These are phyloP conservation scores for Tetanocera ferruginea DNA, from an alignment of 2,888 invertebrate genomes.

Conservation along the genomic window DNA sequence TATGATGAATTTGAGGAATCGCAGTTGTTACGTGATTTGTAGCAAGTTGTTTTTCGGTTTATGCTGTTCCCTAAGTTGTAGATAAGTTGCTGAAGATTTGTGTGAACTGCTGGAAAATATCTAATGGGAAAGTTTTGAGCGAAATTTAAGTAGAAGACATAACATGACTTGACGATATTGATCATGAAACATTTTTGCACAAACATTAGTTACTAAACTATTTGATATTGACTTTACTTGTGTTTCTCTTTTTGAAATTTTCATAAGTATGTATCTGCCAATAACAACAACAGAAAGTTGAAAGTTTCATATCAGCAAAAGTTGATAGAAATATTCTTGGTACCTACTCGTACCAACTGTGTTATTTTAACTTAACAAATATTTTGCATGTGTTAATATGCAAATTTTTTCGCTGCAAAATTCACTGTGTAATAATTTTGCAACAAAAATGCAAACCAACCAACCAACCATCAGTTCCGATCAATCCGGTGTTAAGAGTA, in stretches of 20 bases:
- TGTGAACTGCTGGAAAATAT: not conserved
- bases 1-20: slow-evolving; percentile 14
- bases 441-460: not conserved
- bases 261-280: not conserved
- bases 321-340: too few relatives aligned
- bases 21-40: slow-evolving; percentile 15
- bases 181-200: not conserved
- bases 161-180: slow-evolving; percentile 13
- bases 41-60: not conserved
- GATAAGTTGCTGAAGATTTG: slow-evolving; percentile 13
- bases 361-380: slow-evolving; percentile 1
- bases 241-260: not conserved
- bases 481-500: slow-evolving; percentile 17
- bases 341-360: too few relatives aligned
- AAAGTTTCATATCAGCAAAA: not conserved
- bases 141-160: not conserved
- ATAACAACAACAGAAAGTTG: not conserved
- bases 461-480: slow-evolving; percentile 6
- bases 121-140: slow-evolving; percentile 20
- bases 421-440: slow-evolving; percentile 17
- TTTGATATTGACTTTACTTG: too few relatives aligned
- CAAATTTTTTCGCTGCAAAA: slow-evolving; percentile 13
- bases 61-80: not conserved
- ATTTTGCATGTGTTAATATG: slow-evolving; percentile 36
- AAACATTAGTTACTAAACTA: not conserved